Evolutionary conservation across 1,140 invertebrate genomes (phyloP), one percentile per base, ranked within the genome.

Genomic region (Drosophila persimilis): DNA sequence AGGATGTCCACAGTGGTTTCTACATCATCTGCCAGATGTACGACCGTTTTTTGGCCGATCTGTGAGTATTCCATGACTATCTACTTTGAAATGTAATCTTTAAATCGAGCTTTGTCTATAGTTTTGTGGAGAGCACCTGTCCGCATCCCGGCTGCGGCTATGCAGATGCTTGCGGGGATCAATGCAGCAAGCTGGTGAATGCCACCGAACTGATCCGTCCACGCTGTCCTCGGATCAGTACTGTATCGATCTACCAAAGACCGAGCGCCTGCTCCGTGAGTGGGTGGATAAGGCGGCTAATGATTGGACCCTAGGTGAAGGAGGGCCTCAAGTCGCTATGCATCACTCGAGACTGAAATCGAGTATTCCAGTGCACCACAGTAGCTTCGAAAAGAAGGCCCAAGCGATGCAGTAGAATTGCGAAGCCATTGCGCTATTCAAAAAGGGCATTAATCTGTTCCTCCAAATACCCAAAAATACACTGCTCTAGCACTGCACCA

Each of bases 321-420:
- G 97, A 98, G 88, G 97, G 97, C 2, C 93, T 99, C 11, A 97
- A 99, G 80, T 95, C 97, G 0, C 93, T 99, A 22, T 99, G 98
- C 89, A 99, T 99, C 86, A 99, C 98, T 0, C 93, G 99, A 62
- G 99, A 99, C 93, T 99, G 0, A 98, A 98, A 90, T 99, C 99
- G 99, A 99, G 99, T 6, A 98, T 98, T 41, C 97, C 98, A 0
- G 98, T 99, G n/a, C 99, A 99, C 0, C 80, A 99, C 2, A 93
- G 96, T 53, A 96, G 95, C 7, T 99, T 94, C 85, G 93, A 94
- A 48, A 93, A 96, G 56, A 99, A 99, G 5, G 24, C 4, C 24
- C 24, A 24, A 0, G 3, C 24, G 24, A 4, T 24, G 24, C 24
- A 24, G 24, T 4, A 24, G 24, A 24, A 3, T 4, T 5, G 4